Evolutionary conservation across 2,797 vertebrate species (phyloP), one percentile per base, ranked within the genome.

Genomic region (Argya squamiceps): DNA sequence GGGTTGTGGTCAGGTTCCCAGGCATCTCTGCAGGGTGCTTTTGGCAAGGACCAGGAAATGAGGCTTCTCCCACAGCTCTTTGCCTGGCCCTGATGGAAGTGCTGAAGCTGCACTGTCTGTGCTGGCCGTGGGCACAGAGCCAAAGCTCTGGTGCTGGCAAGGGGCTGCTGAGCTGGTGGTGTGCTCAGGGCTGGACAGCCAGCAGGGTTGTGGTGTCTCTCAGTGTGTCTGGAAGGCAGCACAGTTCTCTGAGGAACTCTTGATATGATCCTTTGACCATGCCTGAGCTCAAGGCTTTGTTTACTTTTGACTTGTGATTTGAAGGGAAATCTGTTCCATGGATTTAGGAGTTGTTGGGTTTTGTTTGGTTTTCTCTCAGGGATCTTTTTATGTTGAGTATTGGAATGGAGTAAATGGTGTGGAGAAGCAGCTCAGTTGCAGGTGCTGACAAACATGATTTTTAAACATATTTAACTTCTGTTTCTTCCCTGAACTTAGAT

Each of bases 151-250:
- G 43, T 2, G 4, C 19, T 58, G 58, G 32, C 29, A 43, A 52
- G 39, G 74, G 15, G 22, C 46, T 88, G 79, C 49, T 3, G 26
- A 60, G 22, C 20, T 0, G 0, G 17, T 34, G 37, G 8, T 47
- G 15, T 4, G 1, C 46, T 67, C 1, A 0, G 37, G n/a, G 22
- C 32, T 1, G 3, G 22, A 53, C 24, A 39, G 4, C 47, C 67
- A 17, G 56, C 12, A 30, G 17, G 62, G 34, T 19, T 32, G 37
- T 27, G 27, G 26, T 46, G 16, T 41, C 26, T 79, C 32, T 56
- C 18, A 34, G 8, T 43, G 12, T 2, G 2, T 36, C 39, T 71
- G 44, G 10, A 75, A 75, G 23, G 44, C 32, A 79, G 43, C 44
- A 24, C 0, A 0, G 26, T 26, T 76, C 53, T 84, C n/a, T 67